Evolutionary conservation across 2,888 invertebrate species (phyloP).

Genomic region (Steinernema carpocapsae): DNA sequence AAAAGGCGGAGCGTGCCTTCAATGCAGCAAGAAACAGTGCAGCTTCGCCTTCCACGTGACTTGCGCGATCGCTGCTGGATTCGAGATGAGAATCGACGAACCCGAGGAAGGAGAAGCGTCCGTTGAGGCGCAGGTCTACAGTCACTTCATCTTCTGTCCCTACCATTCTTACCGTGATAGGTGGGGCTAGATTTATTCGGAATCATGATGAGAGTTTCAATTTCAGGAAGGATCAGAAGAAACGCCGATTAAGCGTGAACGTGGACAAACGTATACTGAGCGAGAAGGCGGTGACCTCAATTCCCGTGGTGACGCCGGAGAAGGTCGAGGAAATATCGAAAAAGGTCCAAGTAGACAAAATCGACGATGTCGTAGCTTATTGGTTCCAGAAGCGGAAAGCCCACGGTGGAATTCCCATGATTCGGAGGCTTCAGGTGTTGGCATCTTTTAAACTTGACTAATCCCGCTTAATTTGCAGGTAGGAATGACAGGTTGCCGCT

Average conservation of each 20-base stretch:
- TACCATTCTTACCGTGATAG: background rate
- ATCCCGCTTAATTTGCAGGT: background rate
- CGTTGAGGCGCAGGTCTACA: conserved; percentile 16
- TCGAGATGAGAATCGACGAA: conserved; percentile 89
- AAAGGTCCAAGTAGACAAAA: conserved; percentile 64
- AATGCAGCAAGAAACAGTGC: conserved; percentile 82
- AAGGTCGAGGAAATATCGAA: conserved; percentile 46
- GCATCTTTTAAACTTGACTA: background rate
- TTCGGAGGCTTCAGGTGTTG: conserved; percentile 82
- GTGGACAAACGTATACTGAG: background rate
- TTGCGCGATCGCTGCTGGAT: conserved; percentile 90
- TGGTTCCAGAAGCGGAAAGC: conserved; percentile 96
- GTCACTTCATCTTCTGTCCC: conserved; percentile 21
- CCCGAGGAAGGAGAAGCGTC: background rate
- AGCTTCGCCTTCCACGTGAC: conserved; percentile 92
- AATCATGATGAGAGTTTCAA: background rate
- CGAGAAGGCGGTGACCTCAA: conserved; percentile 36
- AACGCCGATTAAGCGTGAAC: background rate
- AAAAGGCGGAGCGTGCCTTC: conserved; percentile 92
- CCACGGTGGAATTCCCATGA: conserved; percentile 90
- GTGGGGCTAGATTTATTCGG: background rate
- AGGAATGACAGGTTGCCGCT: conserved; percentile 21
- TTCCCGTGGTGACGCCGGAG: conserved; percentile 50
- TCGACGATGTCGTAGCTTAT: conserved; percentile 87
- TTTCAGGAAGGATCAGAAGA: conserved; percentile 31